Evolutionary conservation across 1,140 invertebrate genomes (phyloP), one percentile per base, ranked within the genome.

Genomic region (Drosophila kepulauana): DNA sequence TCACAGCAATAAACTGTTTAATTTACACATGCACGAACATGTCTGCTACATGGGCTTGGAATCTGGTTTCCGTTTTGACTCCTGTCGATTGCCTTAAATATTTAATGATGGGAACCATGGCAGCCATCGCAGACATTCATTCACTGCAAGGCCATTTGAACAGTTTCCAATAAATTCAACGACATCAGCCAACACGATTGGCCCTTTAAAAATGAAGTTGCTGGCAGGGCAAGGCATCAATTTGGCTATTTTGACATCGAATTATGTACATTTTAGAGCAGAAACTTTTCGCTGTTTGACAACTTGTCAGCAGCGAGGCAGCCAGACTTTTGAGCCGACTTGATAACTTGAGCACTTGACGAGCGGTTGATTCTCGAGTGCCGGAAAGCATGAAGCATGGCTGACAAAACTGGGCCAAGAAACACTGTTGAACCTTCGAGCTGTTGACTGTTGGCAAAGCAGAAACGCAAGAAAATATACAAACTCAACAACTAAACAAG

Each of bases 261-360:
- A 75, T 75, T 75, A 75, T 75, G 73, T 75, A 75, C 73, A 75
- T 75, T 71, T 75, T 71, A 75, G 61, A 75, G 16, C 30, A 46
- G 15, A 16, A 62, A 62, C 41, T 69, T 62, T 41, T 33, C 63
- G 45, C 38, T 71, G 59, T 71, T 71, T 75, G 73, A 71, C 73
- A 75, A 75, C 67, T 64, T 71, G 73, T 75, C 59, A 41, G 35
- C 35, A 25, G 20, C 20, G 20, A 25, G 35, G 33, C 33, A 38
- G 16, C 25, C 49, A 28, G 57, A 73, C 51, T 70, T 64, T 45
- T 15, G 11, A 57, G 59, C 16, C 43, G 45, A 51, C 52, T 72
- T 64, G 58, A 56, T 11, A 56, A 54, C 25, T 56, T 56, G 56
- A 8, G 41, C 41, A 13, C 41, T 43, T 13, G 30, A 61, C 66